Evolutionary conservation across 2,113 vertebrate genomes (phyloP).

Genomic region (Pseudorhombus dupliciocellatus): DNA sequence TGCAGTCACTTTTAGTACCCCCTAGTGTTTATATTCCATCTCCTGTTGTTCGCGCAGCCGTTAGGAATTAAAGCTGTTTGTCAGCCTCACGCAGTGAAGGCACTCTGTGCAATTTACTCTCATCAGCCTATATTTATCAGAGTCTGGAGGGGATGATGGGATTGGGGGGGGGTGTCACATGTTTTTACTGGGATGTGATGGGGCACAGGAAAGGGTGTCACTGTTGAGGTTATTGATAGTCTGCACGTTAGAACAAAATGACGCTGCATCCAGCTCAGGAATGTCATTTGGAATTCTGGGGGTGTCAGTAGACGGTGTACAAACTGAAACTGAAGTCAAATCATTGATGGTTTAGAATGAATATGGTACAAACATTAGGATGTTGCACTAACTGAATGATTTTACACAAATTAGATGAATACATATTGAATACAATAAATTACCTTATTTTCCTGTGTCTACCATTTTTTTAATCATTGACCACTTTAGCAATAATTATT

Average conservation of each 20-base stretch:
- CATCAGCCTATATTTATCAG: slow-evolving; percentile 68
- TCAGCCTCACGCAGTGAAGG: slow-evolving; percentile 60
- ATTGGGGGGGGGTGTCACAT: slow-evolving; percentile 25
- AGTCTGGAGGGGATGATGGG: slow-evolving; percentile 52
- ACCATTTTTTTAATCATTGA: too few relatives aligned
- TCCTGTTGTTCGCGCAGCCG: slow-evolving; percentile 59
- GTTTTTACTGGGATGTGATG: slow-evolving; percentile 28
- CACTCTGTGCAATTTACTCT: slow-evolving; percentile 70
- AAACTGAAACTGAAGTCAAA: background rate
- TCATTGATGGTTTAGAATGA: background rate
- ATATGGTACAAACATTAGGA: background rate
- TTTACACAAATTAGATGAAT: background rate
- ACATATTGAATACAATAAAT: background rate
- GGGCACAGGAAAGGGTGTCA: background rate
- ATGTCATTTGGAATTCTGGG: too few relatives aligned
- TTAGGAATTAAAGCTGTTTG: slow-evolving; percentile 74
- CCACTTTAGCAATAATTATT: too few relatives aligned
- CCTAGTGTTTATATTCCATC: slow-evolving; percentile 65
- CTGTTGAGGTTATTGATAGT: background rate
- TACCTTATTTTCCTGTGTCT: background rate
- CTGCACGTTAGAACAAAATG: too few relatives aligned
- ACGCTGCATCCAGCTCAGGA: too few relatives aligned
- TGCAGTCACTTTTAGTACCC: slow-evolving; percentile 62
- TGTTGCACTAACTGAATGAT: background rate
- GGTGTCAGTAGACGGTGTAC: too few relatives aligned